These are phyloP conservation scores for Sebastes glaucus DNA, from an alignment of 2,797 vertebrate genomes.

Conservation along the genomic window DNA sequence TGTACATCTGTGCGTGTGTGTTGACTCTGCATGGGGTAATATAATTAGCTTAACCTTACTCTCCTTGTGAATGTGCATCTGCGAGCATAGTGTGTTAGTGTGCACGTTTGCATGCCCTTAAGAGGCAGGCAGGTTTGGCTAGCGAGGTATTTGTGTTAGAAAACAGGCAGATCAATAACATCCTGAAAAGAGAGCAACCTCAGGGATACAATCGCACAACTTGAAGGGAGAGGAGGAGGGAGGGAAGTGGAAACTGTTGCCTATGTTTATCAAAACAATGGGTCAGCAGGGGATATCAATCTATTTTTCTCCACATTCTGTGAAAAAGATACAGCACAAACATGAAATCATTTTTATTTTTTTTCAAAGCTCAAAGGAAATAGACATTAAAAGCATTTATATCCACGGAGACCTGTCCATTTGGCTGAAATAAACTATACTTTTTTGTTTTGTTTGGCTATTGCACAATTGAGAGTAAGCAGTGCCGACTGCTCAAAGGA, in stretches of 20 bases:
- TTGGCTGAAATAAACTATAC: slow-evolving; percentile 28
- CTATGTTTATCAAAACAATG: slow-evolving; percentile 67
- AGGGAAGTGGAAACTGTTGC: slow-evolving; percentile 35
- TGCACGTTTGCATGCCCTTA: slow-evolving; percentile 22
- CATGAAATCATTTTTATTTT: slow-evolving; percentile 3
- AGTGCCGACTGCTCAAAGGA: neutral
- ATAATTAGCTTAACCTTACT: slow-evolving; percentile 38
- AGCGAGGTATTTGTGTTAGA: slow-evolving; percentile 40
- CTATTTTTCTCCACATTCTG: slow-evolving; percentile 49
- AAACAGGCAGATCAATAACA: slow-evolving; percentile 58
- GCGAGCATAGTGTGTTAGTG: slow-evolving; percentile 1
- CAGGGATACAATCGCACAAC: slow-evolving; percentile 41
- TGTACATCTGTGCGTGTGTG: neutral
- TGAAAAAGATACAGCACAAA: slow-evolving; percentile 27
- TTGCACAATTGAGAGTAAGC: slow-evolving; percentile 9
- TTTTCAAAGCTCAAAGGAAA: slow-evolving; percentile 31
- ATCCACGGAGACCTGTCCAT: slow-evolving; percentile 27
- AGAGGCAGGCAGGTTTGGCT: slow-evolving; percentile 31
- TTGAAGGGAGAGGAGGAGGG: slow-evolving; percentile 32
- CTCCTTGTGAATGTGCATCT: slow-evolving; percentile 20
- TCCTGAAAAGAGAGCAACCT: slow-evolving; percentile 55
- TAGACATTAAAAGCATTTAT: slow-evolving; percentile 43
- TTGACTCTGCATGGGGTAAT: slow-evolving; percentile 15
- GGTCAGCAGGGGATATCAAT: slow-evolving; percentile 52
- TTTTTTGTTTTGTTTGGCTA: slow-evolving; percentile 15